These are phyloP conservation scores for Plutella xylostella DNA, from an alignment of 2,888 invertebrate species.

Conservation along the genomic window DNA sequence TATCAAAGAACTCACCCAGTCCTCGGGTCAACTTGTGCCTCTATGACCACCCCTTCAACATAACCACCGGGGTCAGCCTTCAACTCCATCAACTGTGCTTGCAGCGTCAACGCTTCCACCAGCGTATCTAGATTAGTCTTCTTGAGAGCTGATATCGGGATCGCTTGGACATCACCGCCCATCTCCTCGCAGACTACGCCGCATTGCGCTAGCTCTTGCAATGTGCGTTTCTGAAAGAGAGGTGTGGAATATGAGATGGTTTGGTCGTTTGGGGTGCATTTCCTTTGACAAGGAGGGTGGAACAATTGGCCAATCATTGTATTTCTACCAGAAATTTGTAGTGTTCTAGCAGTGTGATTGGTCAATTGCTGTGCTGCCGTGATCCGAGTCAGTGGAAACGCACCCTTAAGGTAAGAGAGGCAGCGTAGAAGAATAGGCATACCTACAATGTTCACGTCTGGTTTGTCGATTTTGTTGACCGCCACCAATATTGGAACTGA, in stretches of 20 bases:
- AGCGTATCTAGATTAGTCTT: constrained; percentile 81
- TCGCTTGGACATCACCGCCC: constrained; percentile 93
- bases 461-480: constrained; percentile 98
- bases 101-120: constrained; percentile 84
- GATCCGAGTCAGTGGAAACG: not conserved
- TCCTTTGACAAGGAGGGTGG: too few relatives aligned
- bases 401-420: not conserved
- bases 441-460: constrained; percentile 88
- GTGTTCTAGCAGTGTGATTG: too few relatives aligned
- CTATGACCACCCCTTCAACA: constrained; percentile 92
- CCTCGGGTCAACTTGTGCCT: constrained; percentile 78
- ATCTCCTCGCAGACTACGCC: constrained; percentile 87
- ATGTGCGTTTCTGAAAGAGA: constrained; percentile 74
- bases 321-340: too few relatives aligned
- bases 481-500: constrained; percentile 95
- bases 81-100: constrained; percentile 90
- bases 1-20: constrained; percentile 76
- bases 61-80: constrained; percentile 84
- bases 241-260: too few relatives aligned
- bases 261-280: too few relatives aligned
- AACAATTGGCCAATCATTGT: too few relatives aligned
- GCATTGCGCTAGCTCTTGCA: constrained; percentile 79
- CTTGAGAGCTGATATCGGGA: constrained; percentile 92
- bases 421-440: constrained; percentile 29
- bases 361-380: too few relatives aligned